Percentiles rank a stretch among this genome's conserved stretches.
phyloP scores from a whole-genome alignment of 2,888 invertebrate species.

The Torymus aiolomorphi region DNA sequence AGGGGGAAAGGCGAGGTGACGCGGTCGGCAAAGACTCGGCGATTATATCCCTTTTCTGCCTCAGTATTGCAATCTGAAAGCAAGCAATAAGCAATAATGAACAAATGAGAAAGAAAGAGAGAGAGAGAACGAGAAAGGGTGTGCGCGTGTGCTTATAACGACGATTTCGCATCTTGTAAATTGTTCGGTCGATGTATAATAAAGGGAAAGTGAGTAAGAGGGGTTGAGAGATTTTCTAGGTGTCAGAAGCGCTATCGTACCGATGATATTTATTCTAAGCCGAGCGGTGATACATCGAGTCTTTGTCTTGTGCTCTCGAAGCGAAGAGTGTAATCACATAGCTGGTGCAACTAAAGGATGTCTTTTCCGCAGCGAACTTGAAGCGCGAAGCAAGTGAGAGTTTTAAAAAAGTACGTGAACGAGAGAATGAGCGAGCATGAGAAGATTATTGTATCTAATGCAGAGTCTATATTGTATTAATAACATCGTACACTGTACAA shows the following conservation, averaged over 20 bases:
- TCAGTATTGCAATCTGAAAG: slow-evolving; percentile 61
- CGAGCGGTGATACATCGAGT: no score
- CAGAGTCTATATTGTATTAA: slow-evolving; percentile 74
- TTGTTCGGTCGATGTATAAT: slow-evolving; percentile 37
- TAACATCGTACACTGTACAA: slow-evolving; percentile 61
- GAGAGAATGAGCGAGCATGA: slow-evolving; percentile 54
- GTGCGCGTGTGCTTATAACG: slow-evolving; percentile 4
- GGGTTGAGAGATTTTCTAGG: slow-evolving; percentile 19
- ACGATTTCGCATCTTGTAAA: slow-evolving; percentile 38
- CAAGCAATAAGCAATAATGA: slow-evolving; percentile 69
- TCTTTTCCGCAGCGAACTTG: no score
- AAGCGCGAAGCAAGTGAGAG: not conserved
- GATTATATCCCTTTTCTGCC: slow-evolving; percentile 34
- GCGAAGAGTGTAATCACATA: no score
- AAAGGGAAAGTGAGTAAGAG: not conserved
- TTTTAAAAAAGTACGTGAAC: slow-evolving; percentile 25
- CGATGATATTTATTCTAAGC: slow-evolving; percentile 24
- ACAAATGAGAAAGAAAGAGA: slow-evolving; percentile 64
- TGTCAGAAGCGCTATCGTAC: slow-evolving; percentile 15
- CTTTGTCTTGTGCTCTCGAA: no score
- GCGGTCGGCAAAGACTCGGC: slow-evolving; percentile 6
- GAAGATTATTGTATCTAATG: slow-evolving; percentile 73
- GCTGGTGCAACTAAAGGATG: no score
- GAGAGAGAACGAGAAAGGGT: slow-evolving; percentile 38
- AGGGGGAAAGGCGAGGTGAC: not conserved